Evolutionary conservation across 2,797 vertebrate genomes (phyloP), one percentile per base, ranked within the genome.

Genomic region (Anas flavirostris): DNA sequence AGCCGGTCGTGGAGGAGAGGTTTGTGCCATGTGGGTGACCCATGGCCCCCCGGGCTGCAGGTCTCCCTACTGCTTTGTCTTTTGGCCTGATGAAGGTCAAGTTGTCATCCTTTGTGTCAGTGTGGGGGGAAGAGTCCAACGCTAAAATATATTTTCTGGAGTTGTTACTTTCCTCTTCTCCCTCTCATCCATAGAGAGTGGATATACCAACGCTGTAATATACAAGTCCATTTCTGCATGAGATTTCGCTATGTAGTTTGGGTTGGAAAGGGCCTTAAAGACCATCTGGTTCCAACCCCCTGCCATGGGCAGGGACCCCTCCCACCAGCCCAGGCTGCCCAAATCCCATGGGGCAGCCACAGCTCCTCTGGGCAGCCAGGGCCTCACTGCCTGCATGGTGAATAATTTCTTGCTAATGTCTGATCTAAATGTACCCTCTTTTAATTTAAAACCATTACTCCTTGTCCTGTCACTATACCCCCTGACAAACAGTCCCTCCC

Each of bases 1-100:
- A 1, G 75, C 55, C 35, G 0, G 33, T 4, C 1, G 0, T 7
- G 48, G 4, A 17, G 41, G 33, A 19, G 31, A 2, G 12, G 6
- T 41, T 31, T 22, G 46, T 53, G 4, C 48, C 37, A 0, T 2
- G 7, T 2, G 19, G 48, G 18, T 14, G 18, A 8, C 29, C 21
- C 29, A 0, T 1, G 14, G 48, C 56, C 44, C 23, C 2, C 7
- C 6, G 48, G 48, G 28, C 56, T 39, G 41, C 22, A 3, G 43
- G 48, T 29, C 43, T 31, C 58, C 8, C 0, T 15, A 31, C 16
- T 1, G 2, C 6, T 63, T 37, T 23, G 82, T 16, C 43, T 70
- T 46, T 70, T 46, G 52, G 43, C 58, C 39, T 3, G 63, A 29
- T 1, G 0, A 46, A 28, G n/a, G 41, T 33, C 28, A 4, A 19